Base-by-base conservation (phyloP, 2,113 vertebrate species). In the Archocentrus centrarchus region DNA sequence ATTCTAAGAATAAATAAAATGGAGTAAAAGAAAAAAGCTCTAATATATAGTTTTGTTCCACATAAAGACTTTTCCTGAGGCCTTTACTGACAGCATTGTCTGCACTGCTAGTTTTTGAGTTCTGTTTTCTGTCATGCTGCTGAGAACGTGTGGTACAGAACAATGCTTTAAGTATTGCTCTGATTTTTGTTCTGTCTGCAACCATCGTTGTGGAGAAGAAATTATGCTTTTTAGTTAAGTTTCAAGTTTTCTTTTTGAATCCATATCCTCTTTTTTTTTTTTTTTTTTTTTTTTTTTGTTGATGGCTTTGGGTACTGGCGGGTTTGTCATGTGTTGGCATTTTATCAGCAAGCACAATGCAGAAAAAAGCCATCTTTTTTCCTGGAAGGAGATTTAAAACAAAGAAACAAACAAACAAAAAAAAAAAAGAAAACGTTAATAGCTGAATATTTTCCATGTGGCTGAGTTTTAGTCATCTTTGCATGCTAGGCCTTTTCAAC, bases 111-210 rank as follows among this genome's bases (percentile, higher is more conserved):
- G 22, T 50, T 18, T n/a, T 35, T 39, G 30, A 18, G 30, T 20
- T 50, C 44, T 47, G 47, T 15, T 55, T 32, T 27, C n/a, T 64
- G 60, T 24, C 10, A 1, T 53, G 5, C 35, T 37, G 7, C 18
- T 55, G 3, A 55, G 14, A 77, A 27, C 17, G 20, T 14, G 18
- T 27, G 77, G 11, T 2, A 5, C 14, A 18, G 24, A 22, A 17
- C 2, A 4, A 30, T 37, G 30, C 5, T 57, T 13, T n/a, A 18
- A 37, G 17, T 0, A 2, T 58, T 14, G 7, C 30, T 11, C 2
- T 35, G 35, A 10, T 55, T 8, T 0, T 9, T 57, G 2, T 30
- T 50, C 9, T 57, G 20, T 24, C 24, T 24, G 24, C 24, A 24
- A 24, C 53, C 18, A 2, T 7, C 7, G 2, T 53, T 6, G 18